These are phyloP conservation scores for Atherinomorus stipes DNA, from an alignment of 2,113 vertebrate genomes.

Conservation along the genomic window DNA sequence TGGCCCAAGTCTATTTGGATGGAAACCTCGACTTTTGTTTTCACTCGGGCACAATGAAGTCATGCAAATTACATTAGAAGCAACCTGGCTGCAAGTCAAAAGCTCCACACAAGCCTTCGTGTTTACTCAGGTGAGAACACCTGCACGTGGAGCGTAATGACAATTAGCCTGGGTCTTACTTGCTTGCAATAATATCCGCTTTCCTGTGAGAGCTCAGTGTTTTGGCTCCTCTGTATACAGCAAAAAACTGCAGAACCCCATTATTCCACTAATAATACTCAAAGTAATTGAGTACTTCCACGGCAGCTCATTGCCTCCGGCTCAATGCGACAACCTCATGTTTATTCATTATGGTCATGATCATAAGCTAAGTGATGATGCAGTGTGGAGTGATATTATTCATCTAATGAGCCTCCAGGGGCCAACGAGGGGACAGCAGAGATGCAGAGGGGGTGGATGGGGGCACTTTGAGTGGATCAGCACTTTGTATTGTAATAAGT, in stretches of 20 bases:
- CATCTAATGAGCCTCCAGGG: constrained; percentile 23
- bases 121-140: not conserved
- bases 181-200: not conserved
- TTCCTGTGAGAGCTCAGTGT: not conserved
- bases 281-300: not conserved
- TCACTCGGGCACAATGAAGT: too few relatives aligned
- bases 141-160: too few relatives aligned
- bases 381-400: constrained; percentile 14
- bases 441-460: not conserved
- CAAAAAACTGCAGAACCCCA: not conserved
- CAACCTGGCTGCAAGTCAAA: not conserved
- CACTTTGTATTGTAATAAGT: not conserved
- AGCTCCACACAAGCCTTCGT: not conserved
- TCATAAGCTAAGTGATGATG: constrained; percentile 23
- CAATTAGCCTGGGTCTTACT: too few relatives aligned
- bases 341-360: not conserved
- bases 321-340: constrained; percentile 3
- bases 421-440: constrained; percentile 5
- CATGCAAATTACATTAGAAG: too few relatives aligned
- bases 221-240: not conserved
- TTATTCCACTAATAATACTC: not conserved
- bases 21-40: too few relatives aligned
- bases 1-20: too few relatives aligned
- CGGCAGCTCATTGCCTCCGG: not conserved
- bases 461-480: constrained; percentile 15